phyloP scores from a whole-genome alignment of 2,888 invertebrate genomes.

The Conops quadrifasciatus region DNA sequence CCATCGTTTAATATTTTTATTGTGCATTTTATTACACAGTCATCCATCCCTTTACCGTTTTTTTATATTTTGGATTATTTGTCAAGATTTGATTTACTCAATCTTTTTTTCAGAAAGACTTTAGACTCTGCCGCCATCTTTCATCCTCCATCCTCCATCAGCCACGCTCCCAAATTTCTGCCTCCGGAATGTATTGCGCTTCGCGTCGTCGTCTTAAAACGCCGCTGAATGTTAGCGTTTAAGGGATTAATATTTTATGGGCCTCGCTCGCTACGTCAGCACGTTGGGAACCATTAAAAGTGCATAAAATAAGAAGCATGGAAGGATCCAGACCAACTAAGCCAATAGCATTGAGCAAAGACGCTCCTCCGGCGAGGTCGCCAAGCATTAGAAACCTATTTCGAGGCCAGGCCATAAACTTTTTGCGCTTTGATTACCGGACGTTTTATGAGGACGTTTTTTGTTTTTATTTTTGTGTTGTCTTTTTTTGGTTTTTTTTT shows the following conservation, averaged over 20 bases:
- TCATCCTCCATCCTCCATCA: too few relatives aligned
- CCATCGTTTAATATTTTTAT: too few relatives aligned
- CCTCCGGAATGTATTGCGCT: neutral
- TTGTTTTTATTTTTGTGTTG: too few relatives aligned
- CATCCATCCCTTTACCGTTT: too few relatives aligned
- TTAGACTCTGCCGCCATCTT: too few relatives aligned
- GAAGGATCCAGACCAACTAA: slow-evolving; percentile 12
- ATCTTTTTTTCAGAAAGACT: too few relatives aligned
- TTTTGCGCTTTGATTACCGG: slow-evolving; percentile 32
- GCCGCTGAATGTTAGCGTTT: slow-evolving; percentile 15
- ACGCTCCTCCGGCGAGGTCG: neutral
- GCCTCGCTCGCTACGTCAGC: slow-evolving; percentile 18
- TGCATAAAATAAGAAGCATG: slow-evolving; percentile 5
- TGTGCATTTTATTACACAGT: too few relatives aligned
- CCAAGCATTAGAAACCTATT: slow-evolving; percentile 31
- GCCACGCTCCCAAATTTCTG: too few relatives aligned
- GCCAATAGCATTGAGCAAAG: neutral
- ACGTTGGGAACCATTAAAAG: slow-evolving; percentile 27
- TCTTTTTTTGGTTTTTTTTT: slow-evolving; percentile 5
- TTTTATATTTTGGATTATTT: too few relatives aligned
- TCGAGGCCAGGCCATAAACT: slow-evolving; percentile 24
- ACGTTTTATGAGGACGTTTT: too few relatives aligned
- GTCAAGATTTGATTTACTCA: slow-evolving; percentile 30
- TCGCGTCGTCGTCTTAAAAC: neutral
- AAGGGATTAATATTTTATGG: slow-evolving; percentile 30